phyloP scores from a whole-genome alignment of 2,888 invertebrate genomes.

The Anoplius nigerrimus region DNA sequence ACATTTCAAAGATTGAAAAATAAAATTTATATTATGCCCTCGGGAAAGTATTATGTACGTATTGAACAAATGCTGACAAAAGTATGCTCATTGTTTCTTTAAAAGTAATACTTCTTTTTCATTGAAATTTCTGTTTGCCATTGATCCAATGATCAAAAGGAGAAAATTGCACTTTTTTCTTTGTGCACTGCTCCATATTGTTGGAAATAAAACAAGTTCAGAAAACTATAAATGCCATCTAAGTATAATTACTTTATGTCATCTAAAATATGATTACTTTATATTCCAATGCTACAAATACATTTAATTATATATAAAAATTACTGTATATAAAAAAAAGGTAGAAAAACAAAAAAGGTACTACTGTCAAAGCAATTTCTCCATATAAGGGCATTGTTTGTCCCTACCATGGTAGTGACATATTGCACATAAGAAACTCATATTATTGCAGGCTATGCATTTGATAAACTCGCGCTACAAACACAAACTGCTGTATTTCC shows the following conservation, averaged over 20 bases:
- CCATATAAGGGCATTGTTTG: constrained; percentile 42
- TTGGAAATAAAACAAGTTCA: constrained; percentile 12
- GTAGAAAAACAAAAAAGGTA: constrained; percentile 35
- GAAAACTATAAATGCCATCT: constrained; percentile 27
- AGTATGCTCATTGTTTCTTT: no score
- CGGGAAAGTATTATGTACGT: constrained; percentile 31
- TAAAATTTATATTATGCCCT: constrained; percentile 40
- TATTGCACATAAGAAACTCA: constrained; percentile 68
- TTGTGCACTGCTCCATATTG: background rate
- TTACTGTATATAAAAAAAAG: constrained; percentile 43
- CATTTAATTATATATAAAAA: constrained; percentile 41
- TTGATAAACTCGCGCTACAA: constrained; percentile 44
- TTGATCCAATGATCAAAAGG: no score
- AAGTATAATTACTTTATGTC: no score
- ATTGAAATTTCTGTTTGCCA: no score
- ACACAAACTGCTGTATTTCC: constrained; percentile 26
- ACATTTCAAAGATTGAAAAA: constrained; percentile 36
- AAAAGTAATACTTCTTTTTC: no score
- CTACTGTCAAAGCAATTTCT: constrained; percentile 28
- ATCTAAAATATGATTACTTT: constrained; percentile 9
- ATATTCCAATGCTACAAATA: constrained; percentile 7
- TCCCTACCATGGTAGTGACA: constrained; percentile 40
- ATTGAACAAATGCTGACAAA: no score
- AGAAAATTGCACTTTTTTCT: background rate
- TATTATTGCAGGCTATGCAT: constrained; percentile 59